Percentiles rank a stretch among this genome's conserved stretches.
phyloP scores from a whole-genome alignment of 2,888 invertebrate genomes.

The Drosophila incognita region DNA sequence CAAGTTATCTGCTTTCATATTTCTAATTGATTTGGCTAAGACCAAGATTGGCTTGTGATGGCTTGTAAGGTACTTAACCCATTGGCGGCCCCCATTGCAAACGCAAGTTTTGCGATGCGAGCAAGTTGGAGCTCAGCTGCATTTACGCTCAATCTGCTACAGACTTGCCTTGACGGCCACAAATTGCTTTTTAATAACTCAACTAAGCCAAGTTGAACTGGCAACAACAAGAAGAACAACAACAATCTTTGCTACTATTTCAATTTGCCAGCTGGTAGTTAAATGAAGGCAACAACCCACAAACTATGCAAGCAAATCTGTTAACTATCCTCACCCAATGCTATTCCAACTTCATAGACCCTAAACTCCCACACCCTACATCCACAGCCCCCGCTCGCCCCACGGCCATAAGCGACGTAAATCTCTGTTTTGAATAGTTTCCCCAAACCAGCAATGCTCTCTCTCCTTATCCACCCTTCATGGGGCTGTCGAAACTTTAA shows the following conservation, averaged over 20 bases:
- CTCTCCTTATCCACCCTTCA: slow-evolving; percentile 14
- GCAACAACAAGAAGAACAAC: slow-evolving; percentile 42
- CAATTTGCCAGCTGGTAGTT: slow-evolving; percentile 70
- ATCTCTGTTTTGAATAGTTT: slow-evolving; percentile 78
- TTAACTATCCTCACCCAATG: slow-evolving; percentile 52
- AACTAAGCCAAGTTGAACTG: slow-evolving; percentile 70
- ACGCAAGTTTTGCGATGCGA: slow-evolving; percentile 34
- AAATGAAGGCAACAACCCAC: slow-evolving; percentile 73
- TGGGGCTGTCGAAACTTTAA: slow-evolving; percentile 71
- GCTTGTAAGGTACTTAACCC: slow-evolving; percentile 23
- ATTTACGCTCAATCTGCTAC: slow-evolving; percentile 75
- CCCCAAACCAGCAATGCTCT: slow-evolving; percentile 30
- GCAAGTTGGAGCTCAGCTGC: slow-evolving; percentile 67
- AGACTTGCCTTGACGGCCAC: slow-evolving; percentile 74
- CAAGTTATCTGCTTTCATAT: neutral
- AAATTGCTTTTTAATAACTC: slow-evolving; percentile 80
- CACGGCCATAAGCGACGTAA: slow-evolving; percentile 36
- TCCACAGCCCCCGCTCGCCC: slow-evolving; percentile 1
- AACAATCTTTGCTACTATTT: slow-evolving; percentile 52
- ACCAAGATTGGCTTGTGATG: slow-evolving; percentile 20
- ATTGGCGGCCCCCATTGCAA: slow-evolving; percentile 11
- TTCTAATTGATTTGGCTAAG: slow-evolving; percentile 21
- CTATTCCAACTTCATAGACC: slow-evolving; percentile 14
- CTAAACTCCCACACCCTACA: neutral
- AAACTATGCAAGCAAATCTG: slow-evolving; percentile 68